phyloP scores from a whole-genome alignment of 2,888 invertebrate genomes.

The Xylocampa areola region DNA sequence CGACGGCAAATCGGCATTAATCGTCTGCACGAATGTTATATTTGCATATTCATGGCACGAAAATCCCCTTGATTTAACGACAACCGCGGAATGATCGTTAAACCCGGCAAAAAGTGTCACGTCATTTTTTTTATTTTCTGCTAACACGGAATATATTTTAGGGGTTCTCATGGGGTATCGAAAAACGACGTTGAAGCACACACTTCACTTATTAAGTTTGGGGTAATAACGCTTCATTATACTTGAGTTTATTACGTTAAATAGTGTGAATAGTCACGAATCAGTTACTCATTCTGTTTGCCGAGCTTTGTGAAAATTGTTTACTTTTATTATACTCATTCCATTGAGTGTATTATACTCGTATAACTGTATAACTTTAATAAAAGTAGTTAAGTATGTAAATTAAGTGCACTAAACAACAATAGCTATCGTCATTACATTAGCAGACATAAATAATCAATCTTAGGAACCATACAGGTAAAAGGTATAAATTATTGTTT shows the following conservation, averaged over 20 bases:
- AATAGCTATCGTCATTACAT: no score
- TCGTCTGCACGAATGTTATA: conserved; percentile 73
- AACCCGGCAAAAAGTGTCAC: conserved; percentile 73
- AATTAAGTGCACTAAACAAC: no score
- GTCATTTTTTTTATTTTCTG: conserved; percentile 71
- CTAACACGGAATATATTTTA: conserved; percentile 64
- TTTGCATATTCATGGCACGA: conserved; percentile 82
- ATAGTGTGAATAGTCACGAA: conserved; percentile 33
- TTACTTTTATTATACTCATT: conserved; percentile 4
- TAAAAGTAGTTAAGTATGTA: conserved; percentile 21
- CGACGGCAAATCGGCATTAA: conserved; percentile 72
- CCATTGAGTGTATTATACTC: conserved; percentile 1
- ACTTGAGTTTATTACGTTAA: conserved; percentile 25
- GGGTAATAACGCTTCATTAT: conserved; percentile 39
- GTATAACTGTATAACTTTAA: background rate
- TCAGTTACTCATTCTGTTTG: conserved; percentile 18
- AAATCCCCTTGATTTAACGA: conserved; percentile 76
- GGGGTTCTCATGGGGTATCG: conserved; percentile 31
- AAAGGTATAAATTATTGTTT: no score
- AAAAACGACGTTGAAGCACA: conserved; percentile 31
- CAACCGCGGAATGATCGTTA: conserved; percentile 75
- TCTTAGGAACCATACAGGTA: no score
- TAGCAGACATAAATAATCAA: no score
- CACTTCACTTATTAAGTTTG: conserved; percentile 30
- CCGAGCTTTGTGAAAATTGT: conserved; percentile 8